Conservation (phyloP, 2,113 vertebrate species). For the Dipodomys stephensi region DNA sequence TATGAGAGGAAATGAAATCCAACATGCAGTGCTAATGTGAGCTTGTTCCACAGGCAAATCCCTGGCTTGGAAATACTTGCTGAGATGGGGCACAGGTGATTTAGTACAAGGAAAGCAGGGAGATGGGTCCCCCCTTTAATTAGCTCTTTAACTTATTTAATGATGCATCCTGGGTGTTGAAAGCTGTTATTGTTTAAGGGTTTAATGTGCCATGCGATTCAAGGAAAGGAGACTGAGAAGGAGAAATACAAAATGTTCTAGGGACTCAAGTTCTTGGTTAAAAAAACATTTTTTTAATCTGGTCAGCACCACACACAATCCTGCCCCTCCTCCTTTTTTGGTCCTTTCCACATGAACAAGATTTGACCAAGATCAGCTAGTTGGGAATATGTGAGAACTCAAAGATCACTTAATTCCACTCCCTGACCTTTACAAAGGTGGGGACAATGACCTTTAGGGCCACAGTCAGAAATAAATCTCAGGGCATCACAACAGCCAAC, state of each 20-base stretch:
- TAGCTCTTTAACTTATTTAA: conserved; percentile 80
- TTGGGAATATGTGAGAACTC: not conserved
- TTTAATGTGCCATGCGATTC: conserved; percentile 66
- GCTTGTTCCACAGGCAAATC: conserved; percentile 69
- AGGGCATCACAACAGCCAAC: not conserved
- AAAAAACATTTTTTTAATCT: no score
- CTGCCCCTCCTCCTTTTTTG: no score
- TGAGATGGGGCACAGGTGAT: conserved; percentile 75
- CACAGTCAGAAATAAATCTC: not conserved
- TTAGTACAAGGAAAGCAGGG: conserved; percentile 63
- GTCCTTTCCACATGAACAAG: not conserved
- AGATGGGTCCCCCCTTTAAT: conserved; percentile 74
- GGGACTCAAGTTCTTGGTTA: not conserved
- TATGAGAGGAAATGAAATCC: conserved; percentile 65
- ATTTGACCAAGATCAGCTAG: not conserved
- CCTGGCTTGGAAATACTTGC: conserved; percentile 72
- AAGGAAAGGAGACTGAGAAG: conserved; percentile 11
- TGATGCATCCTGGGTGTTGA: conserved; percentile 69
- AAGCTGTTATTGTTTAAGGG: conserved; percentile 75
- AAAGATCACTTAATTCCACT: not conserved
- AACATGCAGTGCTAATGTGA: conserved; percentile 57
- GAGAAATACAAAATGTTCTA: not conserved
- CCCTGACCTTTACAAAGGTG: no score
- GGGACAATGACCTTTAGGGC: not conserved
- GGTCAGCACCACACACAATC: not conserved